phyloP scores from a whole-genome alignment of 2,113 vertebrate species.

The Halcyon malimbica region DNA sequence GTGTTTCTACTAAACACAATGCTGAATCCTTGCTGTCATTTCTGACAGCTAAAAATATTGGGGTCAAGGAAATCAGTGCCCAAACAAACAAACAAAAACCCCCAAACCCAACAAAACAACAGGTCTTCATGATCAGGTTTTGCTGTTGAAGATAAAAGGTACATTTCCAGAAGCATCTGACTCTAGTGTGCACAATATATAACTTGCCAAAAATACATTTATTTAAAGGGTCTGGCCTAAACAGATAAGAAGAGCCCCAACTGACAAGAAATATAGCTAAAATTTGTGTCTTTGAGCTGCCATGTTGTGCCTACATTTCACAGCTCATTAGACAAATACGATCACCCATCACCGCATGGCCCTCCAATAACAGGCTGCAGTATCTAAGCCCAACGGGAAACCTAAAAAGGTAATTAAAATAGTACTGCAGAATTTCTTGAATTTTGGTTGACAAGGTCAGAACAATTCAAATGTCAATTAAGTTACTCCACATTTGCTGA shows the following conservation, averaged over 20 bases:
- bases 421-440: neutral
- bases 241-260: slow-evolving; percentile 6
- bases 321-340: slow-evolving; percentile 21
- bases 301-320: slow-evolving; percentile 11
- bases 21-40: neutral
- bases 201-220: slow-evolving; percentile 11
- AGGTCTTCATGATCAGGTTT: neutral
- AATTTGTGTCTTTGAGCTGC: neutral
- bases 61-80: slow-evolving; percentile 26
- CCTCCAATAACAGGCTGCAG: neutral
- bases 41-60: slow-evolving; percentile 12
- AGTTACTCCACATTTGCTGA: neutral
- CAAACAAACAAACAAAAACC: neutral
- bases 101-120: neutral
- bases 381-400: neutral
- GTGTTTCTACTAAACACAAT: neutral
- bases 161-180: neutral
- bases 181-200: neutral
- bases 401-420: neutral
- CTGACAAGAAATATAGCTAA: slow-evolving; percentile 11
- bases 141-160: neutral
- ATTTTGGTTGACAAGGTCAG: slow-evolving; percentile 19
- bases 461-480: neutral
- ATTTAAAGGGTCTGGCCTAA: slow-evolving; percentile 16
- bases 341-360: neutral